A percentile compares a stretch with the other conserved stretches of the same genome.
Conservation (phyloP, 2,797 vertebrate species). For the Carcharodon carcharias region DNA sequence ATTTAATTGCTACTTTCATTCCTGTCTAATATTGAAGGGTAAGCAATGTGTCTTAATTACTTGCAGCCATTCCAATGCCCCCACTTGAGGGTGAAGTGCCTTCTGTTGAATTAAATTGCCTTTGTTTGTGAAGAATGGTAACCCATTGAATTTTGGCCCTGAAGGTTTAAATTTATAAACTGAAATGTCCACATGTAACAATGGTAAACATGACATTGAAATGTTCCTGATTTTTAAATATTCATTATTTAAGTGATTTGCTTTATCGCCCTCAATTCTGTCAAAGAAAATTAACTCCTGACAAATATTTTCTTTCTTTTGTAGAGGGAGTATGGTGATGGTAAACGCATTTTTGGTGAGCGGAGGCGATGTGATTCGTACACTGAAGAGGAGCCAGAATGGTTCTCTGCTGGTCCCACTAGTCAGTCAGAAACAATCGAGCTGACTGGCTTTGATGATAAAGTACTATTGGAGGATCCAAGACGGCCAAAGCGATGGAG, state of each 20-base stretch:
- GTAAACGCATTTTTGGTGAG: constrained; percentile 86
- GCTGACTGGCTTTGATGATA: constrained; percentile 93
- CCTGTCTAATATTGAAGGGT: too few species aligned
- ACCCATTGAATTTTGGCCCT: neutral
- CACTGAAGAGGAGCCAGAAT: constrained; percentile 93
- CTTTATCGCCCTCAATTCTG: neutral
- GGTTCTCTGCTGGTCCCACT: constrained; percentile 93
- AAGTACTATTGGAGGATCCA: constrained; percentile 87
- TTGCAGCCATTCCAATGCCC: too few species aligned
- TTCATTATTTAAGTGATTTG: neutral
- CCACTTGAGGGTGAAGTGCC: too few species aligned
- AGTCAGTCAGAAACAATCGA: constrained; percentile 98
- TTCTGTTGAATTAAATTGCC: neutral
- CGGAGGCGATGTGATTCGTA: constrained; percentile 92
- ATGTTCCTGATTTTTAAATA: neutral
- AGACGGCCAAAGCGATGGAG: constrained; percentile 76
- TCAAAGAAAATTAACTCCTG: neutral
- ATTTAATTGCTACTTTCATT: neutral
- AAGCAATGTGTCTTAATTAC: too few species aligned
- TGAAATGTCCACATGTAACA: neutral
- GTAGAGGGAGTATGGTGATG: constrained; percentile 88
- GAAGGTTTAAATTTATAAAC: neutral
- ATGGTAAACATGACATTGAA: neutral
- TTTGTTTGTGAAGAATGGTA: neutral
- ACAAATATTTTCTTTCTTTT: constrained; percentile 38